phyloP scores from a whole-genome alignment of 2,888 invertebrate genomes.

The Cordylochernes scorpioides region DNA sequence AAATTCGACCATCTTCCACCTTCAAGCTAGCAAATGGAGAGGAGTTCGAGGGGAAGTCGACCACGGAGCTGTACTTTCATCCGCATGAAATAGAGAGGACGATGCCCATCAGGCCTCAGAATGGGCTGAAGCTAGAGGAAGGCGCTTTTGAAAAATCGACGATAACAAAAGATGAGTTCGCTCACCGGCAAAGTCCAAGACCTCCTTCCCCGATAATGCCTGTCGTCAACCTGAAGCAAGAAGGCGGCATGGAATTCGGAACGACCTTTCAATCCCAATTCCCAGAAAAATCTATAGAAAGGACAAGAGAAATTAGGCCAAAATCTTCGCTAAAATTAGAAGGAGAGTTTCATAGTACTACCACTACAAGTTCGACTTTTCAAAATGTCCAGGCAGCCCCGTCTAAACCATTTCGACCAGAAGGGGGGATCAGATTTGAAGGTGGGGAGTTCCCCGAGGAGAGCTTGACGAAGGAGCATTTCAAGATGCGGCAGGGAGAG shows the following conservation, averaged over 20 bases:
- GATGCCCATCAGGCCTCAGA: constrained; percentile 6
- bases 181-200: neutral
- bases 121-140: constrained; percentile 5
- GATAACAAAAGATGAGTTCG: too few species aligned
- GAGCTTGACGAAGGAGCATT: constrained; percentile 5
- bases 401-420: constrained; percentile 2
- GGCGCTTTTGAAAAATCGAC: too few species aligned
- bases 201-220: constrained; percentile 6
- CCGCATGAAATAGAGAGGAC: constrained; percentile 3
- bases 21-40: constrained; percentile 7
- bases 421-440: constrained; percentile 6
- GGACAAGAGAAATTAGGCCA: constrained; percentile 3
- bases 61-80: constrained; percentile 7
- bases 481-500: constrained; percentile 7
- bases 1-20: constrained; percentile 6
- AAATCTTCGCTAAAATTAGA: constrained; percentile 4
- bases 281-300: constrained; percentile 2
- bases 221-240: constrained; percentile 8
- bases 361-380: constrained; percentile 6
- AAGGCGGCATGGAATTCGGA: constrained; percentile 6
- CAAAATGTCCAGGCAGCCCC: constrained; percentile 4
- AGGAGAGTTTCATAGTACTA: constrained; percentile 9
- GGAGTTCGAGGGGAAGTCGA: constrained; percentile 6
- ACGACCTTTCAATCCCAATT: constrained; percentile 6
- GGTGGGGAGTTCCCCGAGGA: constrained; percentile 3